A percentile compares a stretch with the other conserved stretches of the same genome.
Evolutionary conservation across 2,797 vertebrate genomes (phyloP).

Genomic region (Gobio occitaniae): DNA sequence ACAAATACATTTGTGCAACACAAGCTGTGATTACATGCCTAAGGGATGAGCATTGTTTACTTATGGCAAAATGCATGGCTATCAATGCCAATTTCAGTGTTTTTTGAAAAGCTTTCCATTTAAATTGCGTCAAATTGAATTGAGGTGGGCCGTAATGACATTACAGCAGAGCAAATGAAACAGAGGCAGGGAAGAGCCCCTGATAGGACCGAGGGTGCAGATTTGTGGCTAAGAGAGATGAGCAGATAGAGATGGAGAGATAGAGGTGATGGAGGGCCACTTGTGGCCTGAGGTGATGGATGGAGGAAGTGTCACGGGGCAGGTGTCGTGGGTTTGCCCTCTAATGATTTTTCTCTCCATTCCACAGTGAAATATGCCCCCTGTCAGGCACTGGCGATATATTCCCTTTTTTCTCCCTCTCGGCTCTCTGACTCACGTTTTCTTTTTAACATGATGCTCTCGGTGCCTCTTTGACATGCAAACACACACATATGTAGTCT

Average conservation of each 20-base stretch:
- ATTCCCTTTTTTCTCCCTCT: conserved; percentile 19
- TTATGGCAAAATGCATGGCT: background rate
- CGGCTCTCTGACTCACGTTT: conserved; percentile 32
- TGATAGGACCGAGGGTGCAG: conserved; percentile 15
- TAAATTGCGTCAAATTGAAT: conserved; percentile 35
- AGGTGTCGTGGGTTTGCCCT: conserved; percentile 44
- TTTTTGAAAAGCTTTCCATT: conserved; percentile 40
- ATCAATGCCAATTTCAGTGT: conserved; percentile 12
- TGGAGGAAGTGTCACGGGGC: conserved; percentile 40
- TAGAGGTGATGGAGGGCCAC: conserved; percentile 23
- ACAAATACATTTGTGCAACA: conserved; percentile 13
- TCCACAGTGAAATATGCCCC: conserved; percentile 55
- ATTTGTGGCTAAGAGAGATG: conserved; percentile 40
- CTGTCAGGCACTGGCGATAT: conserved; percentile 20
- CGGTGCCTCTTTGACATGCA: conserved; percentile 36
- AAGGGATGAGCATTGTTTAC: background rate
- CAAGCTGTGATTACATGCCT: conserved; percentile 5
- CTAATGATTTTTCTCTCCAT: conserved; percentile 56
- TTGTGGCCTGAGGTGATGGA: conserved; percentile 54
- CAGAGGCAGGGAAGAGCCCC: conserved; percentile 20
- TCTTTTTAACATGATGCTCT: conserved; percentile 23
- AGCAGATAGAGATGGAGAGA: conserved; percentile 30
- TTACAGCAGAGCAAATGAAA: conserved; percentile 43
- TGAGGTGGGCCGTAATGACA: conserved; percentile 35
- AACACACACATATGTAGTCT: conserved; percentile 34